Evolutionary conservation across 2,113 vertebrate genomes (phyloP).

Genomic region (Pterocles gutturalis): DNA sequence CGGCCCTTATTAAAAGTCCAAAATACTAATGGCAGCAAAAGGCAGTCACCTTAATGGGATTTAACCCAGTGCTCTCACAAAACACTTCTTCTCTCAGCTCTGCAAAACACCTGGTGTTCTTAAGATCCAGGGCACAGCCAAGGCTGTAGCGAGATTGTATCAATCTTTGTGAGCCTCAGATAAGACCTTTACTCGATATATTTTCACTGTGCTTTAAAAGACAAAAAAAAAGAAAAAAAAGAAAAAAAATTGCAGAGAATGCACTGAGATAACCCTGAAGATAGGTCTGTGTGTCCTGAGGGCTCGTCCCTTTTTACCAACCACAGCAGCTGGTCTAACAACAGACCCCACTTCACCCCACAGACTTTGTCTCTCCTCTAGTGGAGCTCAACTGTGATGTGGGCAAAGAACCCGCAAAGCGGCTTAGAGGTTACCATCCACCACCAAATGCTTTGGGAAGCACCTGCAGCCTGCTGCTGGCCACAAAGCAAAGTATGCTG

Average conservation of each 20-base stretch:
- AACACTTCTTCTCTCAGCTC: conserved; percentile 1
- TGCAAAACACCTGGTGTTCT: conserved; percentile 17
- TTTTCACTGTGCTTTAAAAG: neutral
- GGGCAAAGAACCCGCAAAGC: neutral
- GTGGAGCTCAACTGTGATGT: accelerated
- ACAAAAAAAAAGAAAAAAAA: neutral
- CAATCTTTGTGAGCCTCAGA: neutral
- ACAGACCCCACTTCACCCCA: accelerated
- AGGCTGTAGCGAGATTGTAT: neutral
- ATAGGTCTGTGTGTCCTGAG: neutral
- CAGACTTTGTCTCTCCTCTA: neutral
- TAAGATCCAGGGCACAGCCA: neutral
- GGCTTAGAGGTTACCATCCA: neutral
- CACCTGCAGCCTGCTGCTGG: neutral
- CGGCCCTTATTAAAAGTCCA: conserved; percentile 4
- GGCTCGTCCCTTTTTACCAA: neutral
- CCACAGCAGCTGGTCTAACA: neutral
- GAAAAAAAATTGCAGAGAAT: neutral
- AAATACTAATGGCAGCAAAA: conserved; percentile 39
- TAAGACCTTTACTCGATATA: neutral
- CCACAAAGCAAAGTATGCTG: accelerated
- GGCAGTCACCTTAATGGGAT: neutral
- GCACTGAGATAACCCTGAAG: neutral
- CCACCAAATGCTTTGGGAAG: neutral
- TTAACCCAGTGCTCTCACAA: conserved; percentile 1